A percentile compares a stretch with the other conserved stretches of the same genome.
phyloP scores from a whole-genome alignment of 2,797 vertebrate species.

The Scarus forsteni region DNA sequence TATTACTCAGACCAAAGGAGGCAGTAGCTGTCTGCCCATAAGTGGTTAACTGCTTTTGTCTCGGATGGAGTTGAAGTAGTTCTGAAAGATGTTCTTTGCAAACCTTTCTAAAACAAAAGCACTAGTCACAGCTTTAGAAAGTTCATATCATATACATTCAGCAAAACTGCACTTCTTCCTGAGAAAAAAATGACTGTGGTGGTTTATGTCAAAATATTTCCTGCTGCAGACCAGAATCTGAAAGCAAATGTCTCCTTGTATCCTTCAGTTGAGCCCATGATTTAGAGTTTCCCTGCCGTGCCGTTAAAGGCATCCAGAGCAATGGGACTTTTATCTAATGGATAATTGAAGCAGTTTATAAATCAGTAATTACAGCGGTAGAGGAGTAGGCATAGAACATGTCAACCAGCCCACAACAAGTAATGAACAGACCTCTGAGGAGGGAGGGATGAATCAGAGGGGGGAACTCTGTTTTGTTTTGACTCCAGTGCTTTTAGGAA shows the following conservation, averaged over 20 bases:
- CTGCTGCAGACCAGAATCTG: not conserved
- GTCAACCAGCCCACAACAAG: conserved; percentile 17
- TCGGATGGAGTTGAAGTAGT: not conserved
- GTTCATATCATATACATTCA: not conserved
- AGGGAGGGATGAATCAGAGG: conserved; percentile 21
- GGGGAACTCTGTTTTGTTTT: conserved; percentile 46
- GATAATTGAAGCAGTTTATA: conserved; percentile 53
- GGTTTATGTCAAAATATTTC: not conserved
- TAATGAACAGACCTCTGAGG: conserved; percentile 32
- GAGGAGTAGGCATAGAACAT: conserved; percentile 20
- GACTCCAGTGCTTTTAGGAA: conserved; percentile 38
- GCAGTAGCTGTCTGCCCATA: not conserved
- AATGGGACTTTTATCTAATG: conserved; percentile 41
- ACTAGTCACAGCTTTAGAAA: not conserved
- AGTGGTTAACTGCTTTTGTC: too few species aligned
- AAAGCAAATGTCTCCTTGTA: not conserved
- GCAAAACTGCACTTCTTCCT: not conserved
- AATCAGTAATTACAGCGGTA: conserved; percentile 43
- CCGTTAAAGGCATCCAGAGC: conserved; percentile 27
- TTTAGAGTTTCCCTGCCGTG: conserved; percentile 16
- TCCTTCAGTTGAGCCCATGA: not conserved
- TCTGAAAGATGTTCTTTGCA: not conserved
- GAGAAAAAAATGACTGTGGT: not conserved
- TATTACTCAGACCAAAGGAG: not conserved
- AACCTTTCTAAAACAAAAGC: too few species aligned